phyloP scores from a whole-genome alignment of 2,113 vertebrate genomes.

The Motacilla tschutschensis region DNA sequence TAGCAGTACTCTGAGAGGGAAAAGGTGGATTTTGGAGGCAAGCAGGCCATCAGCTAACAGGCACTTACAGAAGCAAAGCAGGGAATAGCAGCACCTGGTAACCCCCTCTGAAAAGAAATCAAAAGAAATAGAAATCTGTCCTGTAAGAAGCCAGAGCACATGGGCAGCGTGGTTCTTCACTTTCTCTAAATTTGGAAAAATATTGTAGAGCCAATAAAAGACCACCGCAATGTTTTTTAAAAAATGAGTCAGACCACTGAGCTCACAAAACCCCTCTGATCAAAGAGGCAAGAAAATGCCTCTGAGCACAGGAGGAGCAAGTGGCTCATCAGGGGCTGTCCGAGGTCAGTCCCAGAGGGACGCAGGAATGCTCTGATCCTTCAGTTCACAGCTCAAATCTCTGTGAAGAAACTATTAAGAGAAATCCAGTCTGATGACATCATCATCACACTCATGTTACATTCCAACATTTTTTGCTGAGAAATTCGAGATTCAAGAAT shows the following conservation, averaged over 20 bases:
- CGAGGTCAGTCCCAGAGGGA: background rate
- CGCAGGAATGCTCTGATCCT: background rate
- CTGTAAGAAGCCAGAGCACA: background rate
- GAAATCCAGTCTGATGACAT: slow-evolving; percentile 53
- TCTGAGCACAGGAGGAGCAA: background rate
- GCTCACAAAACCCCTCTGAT: background rate
- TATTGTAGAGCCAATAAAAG: background rate
- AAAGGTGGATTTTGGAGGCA: no score
- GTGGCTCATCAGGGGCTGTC: background rate
- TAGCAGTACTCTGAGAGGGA: background rate
- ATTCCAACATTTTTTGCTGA: slow-evolving; percentile 21
- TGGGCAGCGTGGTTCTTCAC: rapidly evolving
- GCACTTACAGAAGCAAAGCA: background rate
- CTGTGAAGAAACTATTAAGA: background rate
- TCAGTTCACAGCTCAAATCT: background rate
- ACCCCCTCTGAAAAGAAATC: background rate
- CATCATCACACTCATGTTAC: slow-evolving; percentile 12
- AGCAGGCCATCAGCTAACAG: background rate
- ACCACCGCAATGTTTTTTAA: background rate
- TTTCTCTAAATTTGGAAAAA: rapidly evolving
- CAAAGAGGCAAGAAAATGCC: background rate
- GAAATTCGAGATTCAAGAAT: background rate
- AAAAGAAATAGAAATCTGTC: no score
- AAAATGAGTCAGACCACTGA: background rate
- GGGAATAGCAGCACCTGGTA: background rate